Percentiles rank a stretch among this genome's conserved stretches.
Evolutionary conservation across 2,113 vertebrate species (phyloP).

Genomic region (Colinus virginianus): DNA sequence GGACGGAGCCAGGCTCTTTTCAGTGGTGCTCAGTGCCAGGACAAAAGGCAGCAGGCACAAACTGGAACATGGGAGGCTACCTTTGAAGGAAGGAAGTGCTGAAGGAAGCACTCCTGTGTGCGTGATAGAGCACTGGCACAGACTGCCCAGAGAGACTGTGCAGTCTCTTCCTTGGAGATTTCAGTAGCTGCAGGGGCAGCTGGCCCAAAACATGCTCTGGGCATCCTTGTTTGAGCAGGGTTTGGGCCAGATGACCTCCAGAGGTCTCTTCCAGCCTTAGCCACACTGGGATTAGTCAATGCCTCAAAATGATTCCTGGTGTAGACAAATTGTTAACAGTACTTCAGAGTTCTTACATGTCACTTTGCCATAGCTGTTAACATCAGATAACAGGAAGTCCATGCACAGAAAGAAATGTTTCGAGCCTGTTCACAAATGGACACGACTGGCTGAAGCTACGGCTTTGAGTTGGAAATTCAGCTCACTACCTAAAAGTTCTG

Average conservation of each 20-base stretch:
- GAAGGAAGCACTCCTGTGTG: not conserved
- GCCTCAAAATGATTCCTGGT: not conserved
- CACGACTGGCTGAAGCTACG: not conserved
- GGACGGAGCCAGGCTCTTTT: not conserved
- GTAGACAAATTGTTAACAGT: accelerated
- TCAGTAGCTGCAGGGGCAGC: not conserved
- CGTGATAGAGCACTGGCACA: not conserved
- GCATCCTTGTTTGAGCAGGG: not conserved
- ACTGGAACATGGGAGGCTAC: not conserved
- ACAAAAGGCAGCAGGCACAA: not conserved
- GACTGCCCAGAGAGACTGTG: not conserved
- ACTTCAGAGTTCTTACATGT: not conserved
- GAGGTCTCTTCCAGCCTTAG: not conserved
- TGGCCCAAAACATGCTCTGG: not conserved
- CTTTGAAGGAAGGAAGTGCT: not conserved
- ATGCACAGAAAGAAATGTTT: not conserved
- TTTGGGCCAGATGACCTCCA: not conserved
- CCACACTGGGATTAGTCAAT: not conserved
- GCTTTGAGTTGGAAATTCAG: not conserved
- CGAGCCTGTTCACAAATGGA: not conserved
- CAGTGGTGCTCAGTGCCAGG: not conserved
- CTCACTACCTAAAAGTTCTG: not conserved
- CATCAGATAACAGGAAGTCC: not conserved
- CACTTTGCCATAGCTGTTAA: not conserved
- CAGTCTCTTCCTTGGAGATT: not conserved